These are phyloP conservation scores for Archilochus colubris DNA, from an alignment of 2,113 vertebrate genomes.

Conservation along the genomic window DNA sequence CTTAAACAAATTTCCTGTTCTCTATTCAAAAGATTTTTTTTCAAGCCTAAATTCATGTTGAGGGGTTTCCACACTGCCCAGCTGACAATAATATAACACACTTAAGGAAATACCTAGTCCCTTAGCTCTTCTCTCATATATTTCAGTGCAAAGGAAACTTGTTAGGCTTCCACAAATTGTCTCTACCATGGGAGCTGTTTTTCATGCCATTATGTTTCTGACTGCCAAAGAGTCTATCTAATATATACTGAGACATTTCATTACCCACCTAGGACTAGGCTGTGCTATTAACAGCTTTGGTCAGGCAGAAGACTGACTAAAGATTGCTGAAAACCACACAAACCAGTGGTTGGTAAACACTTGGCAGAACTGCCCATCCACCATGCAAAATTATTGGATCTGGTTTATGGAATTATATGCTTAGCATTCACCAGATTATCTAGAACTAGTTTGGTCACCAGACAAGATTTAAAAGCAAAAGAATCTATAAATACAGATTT, in stretches of 20 bases:
- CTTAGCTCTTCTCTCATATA: not conserved
- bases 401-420: not conserved
- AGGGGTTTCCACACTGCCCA: not conserved
- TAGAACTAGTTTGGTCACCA: not conserved
- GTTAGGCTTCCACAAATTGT: not conserved
- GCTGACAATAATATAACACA: not conserved
- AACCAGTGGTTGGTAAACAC: not conserved
- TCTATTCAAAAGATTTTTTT: not conserved
- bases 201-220: not conserved
- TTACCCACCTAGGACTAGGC: not conserved
- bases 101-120: not conserved
- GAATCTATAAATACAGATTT: not conserved
- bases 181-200: not conserved
- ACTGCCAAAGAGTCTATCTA: not conserved
- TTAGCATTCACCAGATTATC: not conserved
- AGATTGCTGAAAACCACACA: not conserved
- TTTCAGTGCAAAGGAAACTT: not conserved
- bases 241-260: not conserved
- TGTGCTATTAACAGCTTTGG: not conserved
- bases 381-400: not conserved
- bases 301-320: not conserved
- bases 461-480: not conserved
- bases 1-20: not conserved
- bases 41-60: not conserved
- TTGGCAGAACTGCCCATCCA: slow-evolving; percentile 27